Base-by-base conservation (phyloP, 2,888 invertebrate species). In the Gymnoscelis rufifasciata region DNA sequence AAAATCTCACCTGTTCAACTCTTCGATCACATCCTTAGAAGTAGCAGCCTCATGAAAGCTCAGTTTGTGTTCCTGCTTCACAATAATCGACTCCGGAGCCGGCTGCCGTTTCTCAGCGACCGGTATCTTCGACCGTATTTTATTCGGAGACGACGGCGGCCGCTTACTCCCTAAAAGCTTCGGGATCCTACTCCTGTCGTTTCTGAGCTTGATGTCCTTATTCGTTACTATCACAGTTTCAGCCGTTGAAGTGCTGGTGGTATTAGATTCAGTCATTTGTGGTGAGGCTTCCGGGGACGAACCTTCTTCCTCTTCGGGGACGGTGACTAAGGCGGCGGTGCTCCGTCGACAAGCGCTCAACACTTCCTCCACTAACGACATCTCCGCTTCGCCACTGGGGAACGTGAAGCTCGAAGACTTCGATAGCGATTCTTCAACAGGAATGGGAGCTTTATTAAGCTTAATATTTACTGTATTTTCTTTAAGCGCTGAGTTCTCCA, bases 21-120 rank as follows among this genome's bases (percentile, higher is more conserved):
- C 93, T 62, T 93, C 93, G 59, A 94, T 93, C 42, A 93, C 93
- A 69, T 93, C 93, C 68, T 93, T 93, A 31, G 93, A 93, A 27
- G 93, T 93, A 8, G 93, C 93, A 51, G 92, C 89, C 66, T 93
- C 93, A 62, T 93, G 93, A 67, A 93, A 93, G 77, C 93, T 92
- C 47, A 93, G 75, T 6, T 90, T 91, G 60, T 92, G 84, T 47
- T 91, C 91, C 59, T 87, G 89, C 56, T 81, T 82, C 12, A 89
- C 80, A 30, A 89, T 89, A 40, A 89, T 82, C 7, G 83, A 70
- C 31, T 84, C 86, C 7, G 78, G 56, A 1, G 57, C 30, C 1
- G 48, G 73, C 42, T 66, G 50, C 30, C 70, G 48, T 33, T 60
- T 75, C 7, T 78, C 87, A 2, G 76, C 71, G 8, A 88, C 78